Evolutionary conservation across 2,113 vertebrate genomes (phyloP).

Genomic region (Platycercus adscitus): DNA sequence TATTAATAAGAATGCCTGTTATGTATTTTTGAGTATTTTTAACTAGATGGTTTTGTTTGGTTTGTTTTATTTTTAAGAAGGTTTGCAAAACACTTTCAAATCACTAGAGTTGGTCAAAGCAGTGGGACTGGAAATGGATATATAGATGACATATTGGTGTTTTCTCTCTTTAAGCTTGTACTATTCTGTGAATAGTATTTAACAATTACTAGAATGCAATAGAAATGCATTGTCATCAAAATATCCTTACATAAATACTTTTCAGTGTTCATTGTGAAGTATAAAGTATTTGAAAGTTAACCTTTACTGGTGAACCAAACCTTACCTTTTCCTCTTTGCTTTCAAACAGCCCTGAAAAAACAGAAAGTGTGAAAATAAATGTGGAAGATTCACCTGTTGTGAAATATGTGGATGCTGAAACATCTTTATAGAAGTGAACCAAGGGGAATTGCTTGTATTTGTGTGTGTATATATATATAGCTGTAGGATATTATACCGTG

Average conservation of each 20-base stretch:
- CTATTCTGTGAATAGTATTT: background rate
- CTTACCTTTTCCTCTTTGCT: slow-evolving; percentile 44
- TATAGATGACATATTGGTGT: background rate
- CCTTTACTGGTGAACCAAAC: background rate
- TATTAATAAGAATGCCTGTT: background rate
- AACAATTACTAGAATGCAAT: background rate
- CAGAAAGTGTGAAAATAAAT: slow-evolving; percentile 87
- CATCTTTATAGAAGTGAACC: slow-evolving; percentile 84
- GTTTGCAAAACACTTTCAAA: background rate
- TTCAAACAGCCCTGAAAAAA: slow-evolving; percentile 88
- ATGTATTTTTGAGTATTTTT: background rate
- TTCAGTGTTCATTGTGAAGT: background rate
- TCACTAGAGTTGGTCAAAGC: background rate
- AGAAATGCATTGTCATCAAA: background rate
- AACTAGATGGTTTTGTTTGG: background rate
- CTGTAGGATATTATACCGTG: slow-evolving; percentile 62
- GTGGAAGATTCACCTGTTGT: slow-evolving; percentile 79
- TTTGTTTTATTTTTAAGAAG: background rate
- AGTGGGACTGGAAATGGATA: background rate
- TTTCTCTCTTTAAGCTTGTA: background rate
- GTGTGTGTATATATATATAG: slow-evolving; percentile 50
- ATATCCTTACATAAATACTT: background rate
- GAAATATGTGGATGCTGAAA: slow-evolving; percentile 84
- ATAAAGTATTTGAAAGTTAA: background rate
- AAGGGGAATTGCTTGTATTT: slow-evolving; percentile 47